These are phyloP conservation scores for Centropus unirufus DNA, from an alignment of 2,113 vertebrate genomes.

Conservation along the genomic window DNA sequence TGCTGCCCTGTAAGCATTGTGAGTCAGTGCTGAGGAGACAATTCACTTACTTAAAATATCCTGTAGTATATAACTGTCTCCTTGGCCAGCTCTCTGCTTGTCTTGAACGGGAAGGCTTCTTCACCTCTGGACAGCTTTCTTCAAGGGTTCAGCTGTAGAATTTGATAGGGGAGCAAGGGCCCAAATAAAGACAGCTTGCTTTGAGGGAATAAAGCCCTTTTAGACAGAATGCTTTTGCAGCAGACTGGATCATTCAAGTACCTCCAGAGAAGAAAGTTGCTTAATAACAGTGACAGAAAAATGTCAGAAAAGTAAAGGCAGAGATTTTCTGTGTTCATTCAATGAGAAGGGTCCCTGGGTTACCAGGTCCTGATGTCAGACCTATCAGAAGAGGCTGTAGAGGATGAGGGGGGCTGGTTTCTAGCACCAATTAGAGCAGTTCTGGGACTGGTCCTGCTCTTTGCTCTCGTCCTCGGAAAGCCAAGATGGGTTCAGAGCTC, in stretches of 20 bases:
- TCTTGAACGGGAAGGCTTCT: not conserved
- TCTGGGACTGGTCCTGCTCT: not conserved
- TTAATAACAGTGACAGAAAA: not conserved
- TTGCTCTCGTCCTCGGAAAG: not conserved
- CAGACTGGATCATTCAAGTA: not conserved
- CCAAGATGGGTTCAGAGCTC: not conserved
- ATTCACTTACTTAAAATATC: not conserved
- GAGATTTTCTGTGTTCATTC: not conserved
- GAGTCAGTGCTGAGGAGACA: slow-evolving; percentile 17
- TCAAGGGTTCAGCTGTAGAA: not conserved
- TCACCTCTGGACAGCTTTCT: not conserved
- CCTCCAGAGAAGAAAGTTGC: not conserved
- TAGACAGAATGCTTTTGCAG: not conserved
- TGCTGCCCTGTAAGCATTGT: not conserved
- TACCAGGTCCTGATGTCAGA: not conserved
- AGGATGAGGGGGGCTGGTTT: not conserved
- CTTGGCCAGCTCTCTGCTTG: not conserved
- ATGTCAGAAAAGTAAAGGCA: not conserved
- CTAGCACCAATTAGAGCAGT: not conserved
- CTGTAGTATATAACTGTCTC: not conserved
- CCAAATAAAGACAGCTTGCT: not conserved
- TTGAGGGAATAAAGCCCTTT: not conserved
- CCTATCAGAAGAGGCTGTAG: not conserved
- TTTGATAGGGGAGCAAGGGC: not conserved
- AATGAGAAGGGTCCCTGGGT: not conserved